phyloP scores from a whole-genome alignment of 2,113 vertebrate genomes.

The Otocyon megalotis region DNA sequence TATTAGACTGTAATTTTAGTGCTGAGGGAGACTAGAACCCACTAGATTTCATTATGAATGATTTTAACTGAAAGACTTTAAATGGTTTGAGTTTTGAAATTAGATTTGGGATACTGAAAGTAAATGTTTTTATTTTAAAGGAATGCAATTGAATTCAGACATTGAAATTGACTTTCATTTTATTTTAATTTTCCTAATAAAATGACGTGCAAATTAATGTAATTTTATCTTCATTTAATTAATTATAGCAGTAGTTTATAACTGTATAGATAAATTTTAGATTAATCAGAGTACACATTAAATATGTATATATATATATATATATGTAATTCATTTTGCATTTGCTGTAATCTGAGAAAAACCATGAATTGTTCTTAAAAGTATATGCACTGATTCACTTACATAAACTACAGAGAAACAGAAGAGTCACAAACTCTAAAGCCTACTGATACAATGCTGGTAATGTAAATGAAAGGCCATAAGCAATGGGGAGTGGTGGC shows the following conservation, averaged over 20 bases:
- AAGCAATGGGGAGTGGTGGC: neutral
- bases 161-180: neutral
- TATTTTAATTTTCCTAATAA: conserved; percentile 41
- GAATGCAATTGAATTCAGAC: conserved; percentile 19
- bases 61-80: conserved; percentile 27
- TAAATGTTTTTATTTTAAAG: neutral
- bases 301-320: neutral
- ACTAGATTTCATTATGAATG: conserved; percentile 8
- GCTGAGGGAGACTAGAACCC: neutral
- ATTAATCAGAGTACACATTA: conserved; percentile 8
- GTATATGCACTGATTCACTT: neutral
- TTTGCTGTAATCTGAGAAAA: conserved; percentile 37
- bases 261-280: neutral
- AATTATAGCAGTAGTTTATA: neutral
- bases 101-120: conserved; percentile 45
- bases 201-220: neutral
- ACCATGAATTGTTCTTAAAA: conserved; percentile 12
- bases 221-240: neutral
- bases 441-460: neutral
- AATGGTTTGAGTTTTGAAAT: conserved; percentile 20
- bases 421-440: neutral
- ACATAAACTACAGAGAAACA: conserved; percentile 35
- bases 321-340: neutral
- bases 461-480: neutral
- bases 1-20: conserved; percentile 16